These are phyloP conservation scores for Pogonophryne albipinna DNA, from an alignment of 2,797 vertebrate species.

Conservation along the genomic window DNA sequence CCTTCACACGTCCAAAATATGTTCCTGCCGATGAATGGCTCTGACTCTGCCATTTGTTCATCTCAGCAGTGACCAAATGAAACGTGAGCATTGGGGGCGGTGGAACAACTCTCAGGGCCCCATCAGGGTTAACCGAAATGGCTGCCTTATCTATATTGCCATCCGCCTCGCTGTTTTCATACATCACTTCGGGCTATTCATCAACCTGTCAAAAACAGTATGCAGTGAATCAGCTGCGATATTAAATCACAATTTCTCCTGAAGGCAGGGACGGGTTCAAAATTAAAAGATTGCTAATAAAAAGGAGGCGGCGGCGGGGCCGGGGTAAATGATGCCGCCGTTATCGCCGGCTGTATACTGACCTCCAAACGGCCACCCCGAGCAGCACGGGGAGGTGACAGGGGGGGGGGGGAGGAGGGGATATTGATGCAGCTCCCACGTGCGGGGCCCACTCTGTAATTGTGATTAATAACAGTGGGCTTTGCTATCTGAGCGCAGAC, in stretches of 20 bases:
- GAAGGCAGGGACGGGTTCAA: constrained; percentile 79
- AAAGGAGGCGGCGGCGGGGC: constrained; percentile 76
- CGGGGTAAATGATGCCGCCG: constrained; percentile 79
- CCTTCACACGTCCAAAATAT: constrained; percentile 60
- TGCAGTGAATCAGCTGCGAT: constrained; percentile 85
- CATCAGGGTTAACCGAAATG: constrained; percentile 80
- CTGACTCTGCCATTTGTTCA: constrained; percentile 77
- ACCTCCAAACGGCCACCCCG: constrained; percentile 84
- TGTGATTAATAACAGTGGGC: constrained; percentile 98
- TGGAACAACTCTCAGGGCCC: constrained; percentile 68
- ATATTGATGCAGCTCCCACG: constrained; percentile 89
- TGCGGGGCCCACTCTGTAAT: constrained; percentile 93
- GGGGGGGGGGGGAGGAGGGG: constrained; percentile 67
- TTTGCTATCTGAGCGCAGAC: constrained; percentile 95
- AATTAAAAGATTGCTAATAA: constrained; percentile 88
- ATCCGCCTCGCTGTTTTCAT: constrained; percentile 87
- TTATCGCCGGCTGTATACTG: constrained; percentile 78
- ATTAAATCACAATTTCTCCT: constrained; percentile 86
- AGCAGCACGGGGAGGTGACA: constrained; percentile 69
- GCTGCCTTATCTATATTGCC: constrained; percentile 88
- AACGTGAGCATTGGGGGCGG: constrained; percentile 72
- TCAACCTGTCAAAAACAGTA: constrained; percentile 86
- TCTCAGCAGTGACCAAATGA: constrained; percentile 78
- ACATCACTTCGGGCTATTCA: constrained; percentile 88
- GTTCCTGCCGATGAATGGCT: constrained; percentile 66